Base-by-base conservation (phyloP, 1,140 invertebrate genomes). In the Metaphire vulgaris region DNA sequence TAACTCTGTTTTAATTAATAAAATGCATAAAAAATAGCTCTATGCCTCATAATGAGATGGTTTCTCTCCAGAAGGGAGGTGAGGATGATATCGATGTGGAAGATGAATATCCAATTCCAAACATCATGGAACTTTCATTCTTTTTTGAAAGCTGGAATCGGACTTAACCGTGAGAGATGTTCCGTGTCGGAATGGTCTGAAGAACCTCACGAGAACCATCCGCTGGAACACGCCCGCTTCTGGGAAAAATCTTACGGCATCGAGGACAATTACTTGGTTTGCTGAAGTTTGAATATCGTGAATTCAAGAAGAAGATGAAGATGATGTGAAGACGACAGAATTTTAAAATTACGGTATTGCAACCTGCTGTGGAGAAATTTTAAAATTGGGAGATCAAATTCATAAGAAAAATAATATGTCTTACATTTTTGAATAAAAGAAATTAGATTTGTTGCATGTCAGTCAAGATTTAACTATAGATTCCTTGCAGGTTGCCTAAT, bases 231-330 rank as follows among this genome's bases (percentile, higher is more conserved):
- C 81, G 81, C 82, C 64, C 83, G 86, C 78, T 88, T 88, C 84
- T 94, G 93, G 90, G 93, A 92, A 0, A 93, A 93, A 86, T 91
- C 94, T 74, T 91, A 90, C 82, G 92, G 92, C 0, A 88, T 88
- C 0, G 89, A 90, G 33, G 89, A 89, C 74, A 92, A 93, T 83
- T 95, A 94, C 82, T 91, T 91, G 74, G 86, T n/a, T 94, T 0
- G 88, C 92, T 0, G 93, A 95, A 84, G 90, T n/a, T 84, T 14
- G 87, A 87, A 77, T 82, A 85, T 72, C 76, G 83, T 73, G 85
- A 87, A 77, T 84, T 71, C 82, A 84, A 67, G 83, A 85, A 33
- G 82, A 85, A 73, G 84, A 84, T 68, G 86, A 85, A 76, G 82
- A 83, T 70, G 81, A 81, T 72, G 80, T 82, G 64, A 72, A 74